Evolutionary conservation across 2,888 invertebrate species (phyloP), one percentile per base, ranked within the genome.

Genomic region (Plebejus melissa): DNA sequence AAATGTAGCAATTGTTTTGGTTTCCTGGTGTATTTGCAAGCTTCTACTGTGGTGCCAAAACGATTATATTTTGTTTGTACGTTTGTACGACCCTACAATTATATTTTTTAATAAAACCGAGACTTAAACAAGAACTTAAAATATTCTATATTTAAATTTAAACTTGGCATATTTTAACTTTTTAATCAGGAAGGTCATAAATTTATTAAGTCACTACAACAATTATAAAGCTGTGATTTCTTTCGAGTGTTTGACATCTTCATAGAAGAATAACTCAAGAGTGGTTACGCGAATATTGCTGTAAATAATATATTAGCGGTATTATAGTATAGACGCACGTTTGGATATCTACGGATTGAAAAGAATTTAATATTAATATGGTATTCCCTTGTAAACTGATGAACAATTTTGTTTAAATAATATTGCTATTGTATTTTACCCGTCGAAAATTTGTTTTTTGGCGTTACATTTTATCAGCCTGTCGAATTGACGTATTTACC

Each of bases 271-370:
- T 11, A 6, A 65, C 32, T 65, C 32, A 65, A 41, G 65, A 32
- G 65, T 65, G 13, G 22, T 5, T 13, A 65, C 65, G 32, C 65
- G 32, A 32, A 65, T 65, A 65, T 65, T 65, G 65, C 32, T 65
- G 65, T 65, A 65, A 65, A 65, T 65, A 65, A 65, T 65, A 65
- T 65, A 65, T 65, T 65, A 65, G 4, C 32, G 65, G 65, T 65
- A 65, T 65, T 65, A 65, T 65, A 65, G 32, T 65, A 65, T 32
- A 65, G 65, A 36, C 11, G 13, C 32, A 36, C 65, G 65, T 65
- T 36, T 65, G 13, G 11, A 65, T 5, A 22, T 60, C 28, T 60
- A 28, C 4, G 60, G 22, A 9, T 60, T 60, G 58, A 2, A 58
- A 58, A n/a, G 58, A 60, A 22, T 60, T 60, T 22, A 60, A 60